Evolutionary conservation across 2,797 vertebrate genomes (phyloP), one percentile per base, ranked within the genome.

Genomic region (Acestrorhynchus altus): DNA sequence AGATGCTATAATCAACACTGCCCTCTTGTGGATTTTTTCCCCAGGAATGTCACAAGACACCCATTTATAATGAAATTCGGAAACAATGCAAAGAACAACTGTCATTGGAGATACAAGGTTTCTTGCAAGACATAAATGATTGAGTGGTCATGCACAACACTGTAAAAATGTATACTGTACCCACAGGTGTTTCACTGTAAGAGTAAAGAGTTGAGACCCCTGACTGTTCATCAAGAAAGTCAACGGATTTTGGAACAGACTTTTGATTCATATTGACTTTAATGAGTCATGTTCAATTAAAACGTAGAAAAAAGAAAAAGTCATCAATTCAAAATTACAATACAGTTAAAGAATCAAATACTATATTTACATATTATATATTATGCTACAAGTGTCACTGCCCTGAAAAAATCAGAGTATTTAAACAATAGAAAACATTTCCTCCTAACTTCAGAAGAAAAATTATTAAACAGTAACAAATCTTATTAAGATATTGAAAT

Each of bases 1-100:
- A n/a, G n/a, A n/a, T n/a, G 13, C 31, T 54, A 16, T 70, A 65
- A 46, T 57, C 54, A 81, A 61, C 6, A 81, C 85, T 83, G 81
- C 81, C 82, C 9, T 31, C 86, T 12, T 15, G 39, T 86, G 87
- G 82, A n/a, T n/a, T n/a, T n/a, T n/a, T n/a, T n/a, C n/a, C n/a
- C n/a, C n/a, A n/a, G n/a, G n/a, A n/a, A n/a, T n/a, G n/a, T n/a
- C n/a, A n/a, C n/a, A n/a, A n/a, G n/a, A n/a, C n/a, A n/a, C n/a
- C n/a, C 10, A 39, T 31, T 52, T 31, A 16, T 61, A n/a, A 8
- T 1, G 39, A 61, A 6, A 35, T 35, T 35, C 31, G 2, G 31
- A 35, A 2, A 18, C 46, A 49, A 2, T 49, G 51, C 15, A 18
- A 1, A 7, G 1, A 52, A 52, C 31, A n/a, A n/a, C n/a, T n/a